Evolutionary conservation across 2,888 invertebrate genomes (phyloP).

Genomic region (Neoitamus cyanurus): DNA sequence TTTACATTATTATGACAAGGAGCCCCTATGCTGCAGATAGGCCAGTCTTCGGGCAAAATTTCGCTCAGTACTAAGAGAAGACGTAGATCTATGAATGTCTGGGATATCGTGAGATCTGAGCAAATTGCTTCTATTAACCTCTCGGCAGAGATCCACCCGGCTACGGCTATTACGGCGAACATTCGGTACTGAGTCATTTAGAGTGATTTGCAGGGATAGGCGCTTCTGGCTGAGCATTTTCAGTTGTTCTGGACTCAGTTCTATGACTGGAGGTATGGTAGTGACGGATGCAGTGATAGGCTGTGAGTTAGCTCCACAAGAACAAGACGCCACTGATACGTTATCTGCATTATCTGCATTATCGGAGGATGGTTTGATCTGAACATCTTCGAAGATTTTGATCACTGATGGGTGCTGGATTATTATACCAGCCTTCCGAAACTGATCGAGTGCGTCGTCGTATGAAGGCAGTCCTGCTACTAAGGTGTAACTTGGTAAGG

Average conservation of each 20-base stretch:
- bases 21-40: conserved; percentile 36
- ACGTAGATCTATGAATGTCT: conserved; percentile 47
- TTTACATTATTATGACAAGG: not conserved
- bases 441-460: conserved; percentile 73
- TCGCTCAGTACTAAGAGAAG: conserved; percentile 28
- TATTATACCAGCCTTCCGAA: conserved; percentile 67
- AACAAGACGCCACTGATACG: conserved; percentile 59
- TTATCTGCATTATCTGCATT: conserved; percentile 54
- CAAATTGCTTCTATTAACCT: conserved; percentile 60
- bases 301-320: conserved; percentile 56
- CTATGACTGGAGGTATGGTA: conserved; percentile 59
- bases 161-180: not conserved
- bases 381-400: conserved; percentile 61
- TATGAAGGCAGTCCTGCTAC: conserved; percentile 75
- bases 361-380: conserved; percentile 41
- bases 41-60: not conserved
- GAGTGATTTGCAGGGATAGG: conserved; percentile 64
- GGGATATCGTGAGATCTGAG: conserved; percentile 58
- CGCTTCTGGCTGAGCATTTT: conserved; percentile 63
- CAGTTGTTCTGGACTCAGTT: conserved; percentile 64
- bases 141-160: conserved; percentile 57
- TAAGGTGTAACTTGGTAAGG: conserved; percentile 73
- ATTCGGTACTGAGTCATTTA: conserved; percentile 55
- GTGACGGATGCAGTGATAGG: not conserved
- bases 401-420: conserved; percentile 61